Evolutionary conservation across 2,113 vertebrate species (phyloP), one percentile per base, ranked within the genome.

Genomic region (Microcebus murinus): DNA sequence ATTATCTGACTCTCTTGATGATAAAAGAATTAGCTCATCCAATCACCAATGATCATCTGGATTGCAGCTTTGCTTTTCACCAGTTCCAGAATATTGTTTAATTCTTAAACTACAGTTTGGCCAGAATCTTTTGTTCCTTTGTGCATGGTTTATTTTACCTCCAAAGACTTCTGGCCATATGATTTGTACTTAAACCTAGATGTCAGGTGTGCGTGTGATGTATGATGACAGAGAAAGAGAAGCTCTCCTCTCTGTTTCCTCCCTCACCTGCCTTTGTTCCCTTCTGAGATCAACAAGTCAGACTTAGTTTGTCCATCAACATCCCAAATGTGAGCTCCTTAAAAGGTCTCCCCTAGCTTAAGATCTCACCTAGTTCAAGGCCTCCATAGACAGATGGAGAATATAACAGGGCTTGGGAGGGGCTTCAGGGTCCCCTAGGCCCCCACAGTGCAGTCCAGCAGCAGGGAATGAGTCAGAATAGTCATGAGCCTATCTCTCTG

Each of bases 1-100:
- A 95, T 73, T 98, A 95, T 93, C 96, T 85, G 74, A 67, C 83
- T 96, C 74, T 87, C 83, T 65, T 65, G 91, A 96, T 96, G 89
- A 95, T 81, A 87, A 89, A 96, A 96, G 94, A 95, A 96, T 97
- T 94, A 96, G 95, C 86, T 97, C 95, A 97, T 52, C 0, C 11
- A 91, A 77, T 89, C 73, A 61, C 83, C 83, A 63, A 61, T 15
- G 36, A 91, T 89, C 73, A 82, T 86, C 67, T 55, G 77, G 31
- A 79, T 42, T 15, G 45, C 36, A 90, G 89, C 70, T 91, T 90
- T 65, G 67, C 31, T 45, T 81, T 65, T 48, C 70, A 65, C 67
- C 31, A 63, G 82, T 71, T 92, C 80, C 48, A 89, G 42, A 80
- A 65, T 17, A 73, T 27, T 67, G 91, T 84, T 94, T 95, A 89